Conservation (phyloP, 2,797 vertebrate species). For the Chelon auratus region DNA sequence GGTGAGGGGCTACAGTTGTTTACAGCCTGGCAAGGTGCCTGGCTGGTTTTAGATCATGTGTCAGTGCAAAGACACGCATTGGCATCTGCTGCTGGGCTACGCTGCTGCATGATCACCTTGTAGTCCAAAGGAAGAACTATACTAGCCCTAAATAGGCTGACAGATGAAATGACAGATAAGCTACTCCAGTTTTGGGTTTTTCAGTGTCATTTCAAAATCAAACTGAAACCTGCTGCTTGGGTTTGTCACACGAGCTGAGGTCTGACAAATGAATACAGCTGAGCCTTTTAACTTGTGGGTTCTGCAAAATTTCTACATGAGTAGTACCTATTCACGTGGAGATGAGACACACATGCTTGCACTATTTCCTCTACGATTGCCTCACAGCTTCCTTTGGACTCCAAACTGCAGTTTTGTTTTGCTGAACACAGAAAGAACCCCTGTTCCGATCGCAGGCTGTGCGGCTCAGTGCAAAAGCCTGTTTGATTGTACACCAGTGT, state of each 20-base stretch:
- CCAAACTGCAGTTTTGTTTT: constrained; percentile 34
- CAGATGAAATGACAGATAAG: not conserved
- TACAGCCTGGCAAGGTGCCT: constrained; percentile 60
- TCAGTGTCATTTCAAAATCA: not conserved
- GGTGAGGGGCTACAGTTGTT: constrained; percentile 47
- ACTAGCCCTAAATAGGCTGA: constrained; percentile 7
- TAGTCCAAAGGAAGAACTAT: constrained; percentile 11
- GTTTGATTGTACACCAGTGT: constrained; percentile 22
- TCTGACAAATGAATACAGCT: constrained; percentile 6
- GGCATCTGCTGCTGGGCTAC: constrained; percentile 46
- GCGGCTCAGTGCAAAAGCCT: constrained; percentile 6
- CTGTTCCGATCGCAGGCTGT: constrained; percentile 13
- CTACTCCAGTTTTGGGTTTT: too few relatives aligned
- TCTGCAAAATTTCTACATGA: not conserved
- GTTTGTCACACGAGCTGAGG: not conserved
- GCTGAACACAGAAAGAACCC: constrained; percentile 3
- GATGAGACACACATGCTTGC: not conserved
- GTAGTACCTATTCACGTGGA: not conserved
- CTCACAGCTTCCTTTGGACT: constrained; percentile 14
- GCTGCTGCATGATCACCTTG: constrained; percentile 12
- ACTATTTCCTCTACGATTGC: not conserved
- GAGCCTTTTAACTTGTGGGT: not conserved
- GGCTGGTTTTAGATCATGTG: constrained; percentile 70
- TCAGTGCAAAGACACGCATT: constrained; percentile 59
- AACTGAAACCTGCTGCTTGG: not conserved